These are phyloP conservation scores for Danio choprae DNA, from an alignment of 2,797 vertebrate genomes.

Conservation along the genomic window DNA sequence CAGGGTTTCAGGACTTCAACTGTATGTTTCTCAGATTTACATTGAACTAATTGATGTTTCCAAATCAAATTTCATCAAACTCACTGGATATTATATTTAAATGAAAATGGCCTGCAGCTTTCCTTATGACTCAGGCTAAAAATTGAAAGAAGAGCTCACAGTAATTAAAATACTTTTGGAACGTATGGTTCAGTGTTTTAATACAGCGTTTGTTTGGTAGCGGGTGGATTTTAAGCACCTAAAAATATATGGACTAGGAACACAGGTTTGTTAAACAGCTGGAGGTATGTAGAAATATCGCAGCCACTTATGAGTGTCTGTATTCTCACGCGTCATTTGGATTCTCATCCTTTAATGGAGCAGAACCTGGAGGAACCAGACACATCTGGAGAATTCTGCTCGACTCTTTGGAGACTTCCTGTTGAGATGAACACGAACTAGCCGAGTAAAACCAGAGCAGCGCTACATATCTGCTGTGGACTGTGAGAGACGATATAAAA, in stretches of 20 bases:
- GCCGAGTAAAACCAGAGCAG: constrained; percentile 12
- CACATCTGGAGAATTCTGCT: constrained; percentile 50
- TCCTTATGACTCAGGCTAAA: too few relatives aligned
- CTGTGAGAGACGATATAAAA: neutral
- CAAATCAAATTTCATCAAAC: too few relatives aligned
- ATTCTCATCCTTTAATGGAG: constrained; percentile 67
- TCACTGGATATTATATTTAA: too few relatives aligned
- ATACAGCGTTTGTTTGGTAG: neutral
- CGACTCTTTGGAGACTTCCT: constrained; percentile 6
- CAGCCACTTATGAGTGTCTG: constrained; percentile 65
- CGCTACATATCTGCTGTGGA: constrained; percentile 5
- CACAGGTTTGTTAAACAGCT: constrained; percentile 47
- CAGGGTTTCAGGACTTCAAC: too few relatives aligned
- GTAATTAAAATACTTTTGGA: neutral
- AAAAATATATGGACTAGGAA: constrained; percentile 47
- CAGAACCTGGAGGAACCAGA: constrained; percentile 64
- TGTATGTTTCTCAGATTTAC: too few relatives aligned
- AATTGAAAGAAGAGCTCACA: neutral
- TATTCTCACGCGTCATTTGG: constrained; percentile 65
- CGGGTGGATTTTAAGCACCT: neutral
- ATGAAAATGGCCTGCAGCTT: too few relatives aligned
- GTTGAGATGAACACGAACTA: constrained; percentile 16
- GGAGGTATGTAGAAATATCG: constrained; percentile 63
- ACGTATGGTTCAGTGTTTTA: neutral
- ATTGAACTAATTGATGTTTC: too few relatives aligned